Evolutionary conservation across 2,113 vertebrate genomes (phyloP), one percentile per base, ranked within the genome.

Genomic region (Bubo bubo): DNA sequence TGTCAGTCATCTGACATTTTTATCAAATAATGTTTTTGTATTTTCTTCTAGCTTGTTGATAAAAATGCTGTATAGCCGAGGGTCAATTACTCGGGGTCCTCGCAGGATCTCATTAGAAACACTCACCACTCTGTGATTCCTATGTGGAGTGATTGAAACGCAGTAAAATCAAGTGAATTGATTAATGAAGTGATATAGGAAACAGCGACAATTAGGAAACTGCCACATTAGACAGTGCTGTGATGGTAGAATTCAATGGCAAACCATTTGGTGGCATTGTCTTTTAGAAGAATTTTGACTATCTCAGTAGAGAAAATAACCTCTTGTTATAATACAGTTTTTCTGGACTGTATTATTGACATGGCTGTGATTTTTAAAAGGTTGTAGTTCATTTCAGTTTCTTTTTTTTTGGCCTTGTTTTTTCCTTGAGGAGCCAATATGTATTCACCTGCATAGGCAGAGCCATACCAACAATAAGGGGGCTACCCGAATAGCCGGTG

Each of bases 1-100:
- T 97, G 95, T 93, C 94, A 94, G 96, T 90, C 94, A 74, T 88
- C 94, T 97, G 95, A 96, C 71, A 52, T 96, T 95, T 96, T 95
- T 97, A 97, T 97, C 97, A 97, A 96, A 88, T 84, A 94, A 94
- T 60, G 95, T 92, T 96, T 94, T 96, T 6, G 50, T 88, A 88
- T 93, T 97, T 97, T 97, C 94, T 93, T 60, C 88, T 66, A 63
- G 93, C 82, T 59, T 88, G 86, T 90, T 97, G 96, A 94, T 97
- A 97, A 94, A 96, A 97, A 92, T 32, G 94, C 90, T 92, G 79
- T 88, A 35, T 86, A 94, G 90, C 90, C 66, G 64, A 82, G 94
- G 96, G 95, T 97, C 97, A 97, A 77, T 96, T 93, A 92, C 94
- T 52, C 62, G 45, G 79, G 72, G 95, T 90, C 88, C 86, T 96